Evolutionary conservation across 2,888 invertebrate species (phyloP), one percentile per base, ranked within the genome.

Genomic region (Tiliacea aurago): DNA sequence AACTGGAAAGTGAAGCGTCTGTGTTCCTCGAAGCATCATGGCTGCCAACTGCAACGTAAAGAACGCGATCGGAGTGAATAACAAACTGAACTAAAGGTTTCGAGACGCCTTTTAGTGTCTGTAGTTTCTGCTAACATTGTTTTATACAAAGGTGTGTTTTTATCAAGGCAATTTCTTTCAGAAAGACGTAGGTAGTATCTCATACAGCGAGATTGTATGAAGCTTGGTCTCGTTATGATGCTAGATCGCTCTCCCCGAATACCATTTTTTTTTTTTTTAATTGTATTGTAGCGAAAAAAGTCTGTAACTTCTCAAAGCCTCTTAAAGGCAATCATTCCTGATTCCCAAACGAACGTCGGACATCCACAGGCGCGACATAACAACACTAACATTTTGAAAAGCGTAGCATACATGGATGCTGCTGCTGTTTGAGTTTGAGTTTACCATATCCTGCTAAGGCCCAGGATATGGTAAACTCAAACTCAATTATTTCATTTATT

Each of bases 51-150:
- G 33, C 20, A 55, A 47, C 23, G 33, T 4, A 4, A 23, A 69
- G 41, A 62, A 41, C 13, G 10, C 51, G 23, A 65, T 47, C 4
- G 23, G 2, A 51, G 45, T 49, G 41, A 68, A 76, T 71, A 80
- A 71, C 47, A 81, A 68, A 76, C 51, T 61, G 28, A 53, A 53
- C 45, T 71, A 68, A 70, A 56, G 41, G n/a, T 45, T 33, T 15
- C 13, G 5, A 53, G 33, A 41, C 20, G 23, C 41, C 43, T 80
- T 61, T 56, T 64, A 65, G 33, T 41, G 33, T 47, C 18, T 64
- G 33, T 59, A 51, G n/a, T 28, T 64, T 61, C 37, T 33, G 13
- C 28, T 55, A 51, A 67, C 37, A 74, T 43, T 78, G 28, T 65
- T 66, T 13, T 15, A 43, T 15, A 28, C 9, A 55, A 45, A 43